Base-by-base conservation (phyloP, 64 coral and sea anemone species). In the Anthopleura sola region DNA sequence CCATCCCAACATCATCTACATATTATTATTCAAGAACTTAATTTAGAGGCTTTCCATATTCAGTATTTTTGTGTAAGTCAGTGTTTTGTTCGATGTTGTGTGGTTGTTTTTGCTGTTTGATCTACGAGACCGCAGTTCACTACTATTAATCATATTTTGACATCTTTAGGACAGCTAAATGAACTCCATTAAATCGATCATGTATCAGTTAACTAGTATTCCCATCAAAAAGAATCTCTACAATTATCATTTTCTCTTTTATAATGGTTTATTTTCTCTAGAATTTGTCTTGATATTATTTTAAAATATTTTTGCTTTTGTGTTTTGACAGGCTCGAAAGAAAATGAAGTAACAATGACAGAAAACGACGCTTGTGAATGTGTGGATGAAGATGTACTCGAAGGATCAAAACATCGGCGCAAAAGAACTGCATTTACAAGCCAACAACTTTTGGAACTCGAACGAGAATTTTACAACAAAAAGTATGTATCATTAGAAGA, bases 371-470 rank as follows among this genome's bases (percentile, higher is more conserved):
- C 19, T 18, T 71, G 66, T 34, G 66, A 34, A 10, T 71, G 66
- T 34, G 24, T 34, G 23, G 49, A 44, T 56, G 46, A 88, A 68
- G 55, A 88, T 60, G 48, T 23, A 20, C 32, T 53, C 48, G 46
- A 55, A 50, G 29, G 37, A 36, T 39, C 86, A 50, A 58, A 37
- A 68, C 49, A 60, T 29, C 53, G 74, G 6, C 36, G 71, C 39
- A 88, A 75, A 88, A 29, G 96, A 58, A 98, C 96, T 12, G 96
- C 96, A 11, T 98, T 94, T 86, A 98, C 96, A 21, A 98, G 96
- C 91, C 92, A 94, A 86, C 86, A 88, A 58, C 71, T 88, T 9
- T 58, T 78, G 58, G 36, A 76, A 57, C 36, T 88, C 36, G 86
- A 88, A 37, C 34, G 53, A 28, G 86, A 88, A 20, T 88, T 88